Evolutionary conservation across 2,888 invertebrate genomes (phyloP), one percentile per base, ranked within the genome.

Genomic region (Harpagoxenus sublaevis): DNA sequence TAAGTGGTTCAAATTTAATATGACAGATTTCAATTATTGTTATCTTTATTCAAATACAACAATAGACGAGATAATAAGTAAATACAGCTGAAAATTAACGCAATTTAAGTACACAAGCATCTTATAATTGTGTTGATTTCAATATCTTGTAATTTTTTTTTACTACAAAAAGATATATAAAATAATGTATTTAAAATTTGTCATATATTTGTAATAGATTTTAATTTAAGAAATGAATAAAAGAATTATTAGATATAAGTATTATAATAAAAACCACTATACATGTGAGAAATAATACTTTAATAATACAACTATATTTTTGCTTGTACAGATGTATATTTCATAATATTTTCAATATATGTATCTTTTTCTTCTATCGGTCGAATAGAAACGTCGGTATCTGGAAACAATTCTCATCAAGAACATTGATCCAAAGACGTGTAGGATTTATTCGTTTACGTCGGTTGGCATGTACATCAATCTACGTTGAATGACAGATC

Each of bases 401-500:
- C 55, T 51, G 10, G 45, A 78, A 86, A 83, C 74, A 81, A 82
- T 74, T 71, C 45, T 53, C 77, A n/a, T 31, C 35, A n/a, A 15
- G 60, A 75, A 70, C 60, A 65, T 55, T 62, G 74, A 75, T 63
- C 75, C 45, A 51, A 62, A 55, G 65, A 63, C 70, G 75, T 57
- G 63, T 63, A 85, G 71, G 71, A 78, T 68, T 85, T 73, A 83
- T 82, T 74, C 68, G 70, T 84, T 77, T 63, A 28, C 53, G 68
- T 81, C 35, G 9, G 15, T 57, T 12, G 42, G 23, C 48, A 31
- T 57, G 66, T 65, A 81, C 71, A 86, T 86, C 82, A 87, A 89
- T 90, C 86, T 68, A 71, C 62, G 84, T 85, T 60, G 35, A 39
- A 48, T 53, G 71, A 65, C 75, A 57, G 74, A 86, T 88, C 73